Evolutionary conservation across 1,140 invertebrate species (phyloP), one percentile per base, ranked within the genome.

Genomic region (Pseudachorutes palmiensis): DNA sequence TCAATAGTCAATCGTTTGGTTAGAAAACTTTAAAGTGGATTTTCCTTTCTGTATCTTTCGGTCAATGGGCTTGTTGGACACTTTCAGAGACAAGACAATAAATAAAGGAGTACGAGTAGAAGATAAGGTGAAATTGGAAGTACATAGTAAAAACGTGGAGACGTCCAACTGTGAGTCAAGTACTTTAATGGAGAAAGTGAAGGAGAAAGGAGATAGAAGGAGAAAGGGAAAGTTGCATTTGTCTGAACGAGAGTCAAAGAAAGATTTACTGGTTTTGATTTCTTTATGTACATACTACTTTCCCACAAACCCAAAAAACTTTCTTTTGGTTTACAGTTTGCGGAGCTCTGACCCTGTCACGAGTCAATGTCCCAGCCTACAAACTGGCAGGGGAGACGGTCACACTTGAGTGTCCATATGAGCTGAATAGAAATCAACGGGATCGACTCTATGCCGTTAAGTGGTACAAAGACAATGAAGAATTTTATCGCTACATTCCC

Each of bases 401-500:
- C 9, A 81, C 84, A 70, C 81, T 91, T 45, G 83, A 88, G 70
- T 91, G 89, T 79, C 69, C 69, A 16, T 73, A 70, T 65, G 71
- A 73, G 5, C 30, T 73, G 60, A 66, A 55, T 55, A 62, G 31
- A 9, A 66, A 73, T 30, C 30, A 64, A 58, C 41, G 32, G 9
- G 69, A 73, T 30, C 33, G 66, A n/a, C 55, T 73, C 5, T 73
- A 73, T 58, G 62, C 71, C 19, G 59, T 73, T 61, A 73, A 73
- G 65, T 73, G 71, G 71, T 73, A 73, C 60, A 70, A 70, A 62
- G 90, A 91, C 78, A 85, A 90, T 76, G 87, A 88, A 75, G 90
- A 92, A 77, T 92, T 93, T 79, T 92, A 89, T 79, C 83, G 88
- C 71, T 92, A 84, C 76, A 83, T 88, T 24, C 66, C 86, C 19